phyloP scores from a whole-genome alignment of 2,888 invertebrate genomes.

The Biston betularia region DNA sequence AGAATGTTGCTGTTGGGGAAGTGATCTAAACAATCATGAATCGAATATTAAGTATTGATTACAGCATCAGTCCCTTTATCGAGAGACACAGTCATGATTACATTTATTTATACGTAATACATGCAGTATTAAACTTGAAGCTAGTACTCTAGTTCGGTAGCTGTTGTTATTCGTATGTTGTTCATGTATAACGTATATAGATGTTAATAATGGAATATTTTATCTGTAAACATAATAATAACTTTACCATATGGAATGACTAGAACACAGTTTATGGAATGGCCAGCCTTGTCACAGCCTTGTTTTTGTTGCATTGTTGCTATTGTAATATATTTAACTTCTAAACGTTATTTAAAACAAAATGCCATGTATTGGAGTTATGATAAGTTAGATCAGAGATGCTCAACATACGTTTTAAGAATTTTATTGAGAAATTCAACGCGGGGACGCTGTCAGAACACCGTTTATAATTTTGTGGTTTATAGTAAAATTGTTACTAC shows the following conservation, averaged over 20 bases:
- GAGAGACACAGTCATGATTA: slow-evolving; percentile 4
- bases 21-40: slow-evolving; percentile 39
- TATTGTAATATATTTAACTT: not conserved
- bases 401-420: too few species aligned
- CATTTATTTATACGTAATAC: not conserved
- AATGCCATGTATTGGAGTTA: too few species aligned
- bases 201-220: slow-evolving; percentile 3
- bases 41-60: slow-evolving; percentile 38
- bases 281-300: slow-evolving; percentile 19
- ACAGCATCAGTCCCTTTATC: slow-evolving; percentile 16
- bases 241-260: slow-evolving; percentile 7
- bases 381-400: too few species aligned
- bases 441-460: too few species aligned
- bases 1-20: slow-evolving; percentile 32
- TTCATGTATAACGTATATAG: slow-evolving; percentile 5
- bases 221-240: not conserved
- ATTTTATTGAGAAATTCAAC: too few species aligned
- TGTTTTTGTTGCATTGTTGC: slow-evolving; percentile 16
- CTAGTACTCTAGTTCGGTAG: not conserved
- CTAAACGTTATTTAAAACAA: too few species aligned
- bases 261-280: slow-evolving; percentile 8
- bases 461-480: too few species aligned
- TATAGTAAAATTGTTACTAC: too few species aligned
- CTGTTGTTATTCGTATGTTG: not conserved
- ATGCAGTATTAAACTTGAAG: not conserved